Evolutionary conservation across 1,140 invertebrate genomes (phyloP).

Genomic region (Vanessa atalanta): DNA sequence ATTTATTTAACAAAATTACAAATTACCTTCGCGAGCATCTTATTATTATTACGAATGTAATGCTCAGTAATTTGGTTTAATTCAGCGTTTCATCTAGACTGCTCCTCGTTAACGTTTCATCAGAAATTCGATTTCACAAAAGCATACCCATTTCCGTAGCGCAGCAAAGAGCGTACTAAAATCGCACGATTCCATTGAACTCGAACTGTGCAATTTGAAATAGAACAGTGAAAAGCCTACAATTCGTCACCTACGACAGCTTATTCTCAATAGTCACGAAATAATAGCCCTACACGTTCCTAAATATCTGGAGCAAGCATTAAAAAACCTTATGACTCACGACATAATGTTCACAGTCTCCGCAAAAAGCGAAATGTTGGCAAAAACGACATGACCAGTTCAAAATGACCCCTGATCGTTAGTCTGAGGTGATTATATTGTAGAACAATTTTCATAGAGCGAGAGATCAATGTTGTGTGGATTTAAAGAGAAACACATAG

Average conservation of each 20-base stretch:
- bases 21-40: too few relatives aligned
- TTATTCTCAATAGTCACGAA: constrained; percentile 69
- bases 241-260: constrained; percentile 71
- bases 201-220: constrained; percentile 49
- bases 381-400: constrained; percentile 44
- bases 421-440: constrained; percentile 23
- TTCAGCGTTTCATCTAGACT: background rate
- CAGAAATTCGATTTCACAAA: constrained; percentile 26
- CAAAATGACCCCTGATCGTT: constrained; percentile 38
- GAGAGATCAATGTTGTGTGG: constrained; percentile 49
- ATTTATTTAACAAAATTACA: too few relatives aligned
- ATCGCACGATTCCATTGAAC: constrained; percentile 20
- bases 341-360: constrained; percentile 21
- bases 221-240: constrained; percentile 64
- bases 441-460: constrained; percentile 8
- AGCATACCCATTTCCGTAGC: constrained; percentile 13
- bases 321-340: constrained; percentile 38
- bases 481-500: constrained; percentile 55
- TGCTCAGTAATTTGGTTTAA: background rate
- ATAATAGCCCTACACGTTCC: constrained; percentile 52
- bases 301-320: constrained; percentile 22
- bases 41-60: too few relatives aligned
- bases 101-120: background rate
- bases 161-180: constrained; percentile 12
- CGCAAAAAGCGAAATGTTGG: background rate